Conservation (phyloP, 2,797 vertebrate genomes). For the Notolabrus celidotus region DNA sequence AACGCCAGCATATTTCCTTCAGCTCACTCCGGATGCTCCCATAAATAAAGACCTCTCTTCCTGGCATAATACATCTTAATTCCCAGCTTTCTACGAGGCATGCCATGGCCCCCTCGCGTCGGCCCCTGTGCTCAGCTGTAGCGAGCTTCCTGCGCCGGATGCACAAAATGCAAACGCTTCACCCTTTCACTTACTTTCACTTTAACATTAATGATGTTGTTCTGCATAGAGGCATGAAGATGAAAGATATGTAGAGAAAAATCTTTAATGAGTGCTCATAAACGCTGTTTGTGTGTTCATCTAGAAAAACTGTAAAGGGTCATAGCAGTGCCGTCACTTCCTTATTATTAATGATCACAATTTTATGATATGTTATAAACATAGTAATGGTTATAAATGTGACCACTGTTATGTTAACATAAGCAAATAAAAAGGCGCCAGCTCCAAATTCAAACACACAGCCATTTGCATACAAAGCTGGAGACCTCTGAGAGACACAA, state of each 20-base stretch:
- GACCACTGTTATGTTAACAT: conserved; percentile 46
- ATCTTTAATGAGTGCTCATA: conserved; percentile 65
- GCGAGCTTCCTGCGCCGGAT: conserved; percentile 77
- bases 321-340: conserved; percentile 16
- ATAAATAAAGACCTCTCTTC: conserved; percentile 81
- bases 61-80: conserved; percentile 77
- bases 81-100: conserved; percentile 81
- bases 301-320: conserved; percentile 47
- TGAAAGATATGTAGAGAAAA: conserved; percentile 60
- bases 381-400: conserved; percentile 62
- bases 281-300: conserved; percentile 60
- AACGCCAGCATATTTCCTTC: conserved; percentile 77
- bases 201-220: conserved; percentile 76
- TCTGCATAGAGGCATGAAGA: conserved; percentile 60
- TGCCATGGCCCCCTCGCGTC: conserved; percentile 55
- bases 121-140: conserved; percentile 39
- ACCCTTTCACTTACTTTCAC: conserved; percentile 61
- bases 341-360: conserved; percentile 54
- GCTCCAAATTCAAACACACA: conserved; percentile 44
- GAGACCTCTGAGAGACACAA: conserved; percentile 35
- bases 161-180: conserved; percentile 74
- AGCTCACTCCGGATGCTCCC: conserved; percentile 78
- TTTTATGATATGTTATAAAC: conserved; percentile 64
- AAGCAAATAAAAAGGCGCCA: conserved; percentile 42
- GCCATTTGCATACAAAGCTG: conserved; percentile 62